These are phyloP conservation scores for Halichoerus grypus DNA, from an alignment of 2,113 vertebrate species.

Conservation along the genomic window DNA sequence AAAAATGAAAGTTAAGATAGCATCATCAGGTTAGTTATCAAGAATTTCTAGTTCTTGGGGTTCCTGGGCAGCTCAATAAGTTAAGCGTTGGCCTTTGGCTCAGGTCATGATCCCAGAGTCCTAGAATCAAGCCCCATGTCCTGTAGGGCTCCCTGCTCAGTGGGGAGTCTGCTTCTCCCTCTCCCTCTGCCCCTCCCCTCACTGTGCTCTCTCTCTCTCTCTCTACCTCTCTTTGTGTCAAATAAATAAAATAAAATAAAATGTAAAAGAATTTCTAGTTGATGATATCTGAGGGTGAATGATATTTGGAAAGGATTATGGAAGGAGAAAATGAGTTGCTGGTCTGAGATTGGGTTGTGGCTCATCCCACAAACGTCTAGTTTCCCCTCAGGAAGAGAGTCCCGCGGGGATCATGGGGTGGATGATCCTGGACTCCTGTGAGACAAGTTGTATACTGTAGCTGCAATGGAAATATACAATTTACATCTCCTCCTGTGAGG, in stretches of 20 bases:
- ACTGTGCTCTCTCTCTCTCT: neutral
- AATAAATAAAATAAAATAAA: too few species aligned
- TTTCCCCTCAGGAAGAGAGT: neutral
- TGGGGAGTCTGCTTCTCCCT: neutral
- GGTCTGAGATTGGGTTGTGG: neutral
- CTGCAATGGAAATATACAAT: neutral
- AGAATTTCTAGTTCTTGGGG: neutral
- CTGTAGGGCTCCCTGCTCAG: neutral
- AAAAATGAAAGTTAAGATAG: neutral
- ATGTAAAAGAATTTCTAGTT: neutral
- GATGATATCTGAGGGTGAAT: neutral
- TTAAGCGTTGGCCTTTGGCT: neutral
- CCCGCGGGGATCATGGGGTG: accelerated
- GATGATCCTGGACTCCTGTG: neutral
- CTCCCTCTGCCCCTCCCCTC: neutral
- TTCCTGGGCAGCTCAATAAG: neutral
- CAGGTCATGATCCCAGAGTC: neutral
- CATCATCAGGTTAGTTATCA: neutral
- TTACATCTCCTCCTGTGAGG: neutral
- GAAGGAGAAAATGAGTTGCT: neutral
- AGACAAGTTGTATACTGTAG: neutral
- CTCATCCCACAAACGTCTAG: neutral
- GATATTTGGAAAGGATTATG: neutral
- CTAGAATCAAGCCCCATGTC: neutral
- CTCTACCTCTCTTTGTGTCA: neutral